A percentile compares a stretch with the other conserved stretches of the same genome.
Conservation (phyloP, 2,888 invertebrate genomes). For the Anthrax anthrax region DNA sequence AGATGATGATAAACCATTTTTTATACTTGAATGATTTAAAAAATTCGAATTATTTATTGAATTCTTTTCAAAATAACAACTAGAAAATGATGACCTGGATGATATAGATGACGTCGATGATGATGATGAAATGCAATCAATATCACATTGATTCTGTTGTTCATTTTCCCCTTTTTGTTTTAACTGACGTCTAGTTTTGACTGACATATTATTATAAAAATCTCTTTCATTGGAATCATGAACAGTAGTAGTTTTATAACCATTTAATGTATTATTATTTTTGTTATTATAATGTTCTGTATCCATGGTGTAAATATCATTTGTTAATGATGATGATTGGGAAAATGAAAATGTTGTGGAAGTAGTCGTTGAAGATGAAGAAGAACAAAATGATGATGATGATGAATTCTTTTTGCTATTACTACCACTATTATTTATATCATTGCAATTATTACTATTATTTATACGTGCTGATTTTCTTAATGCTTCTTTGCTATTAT, state of each 20-base stretch:
- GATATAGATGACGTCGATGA: background rate
- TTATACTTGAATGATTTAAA: too few relatives aligned
- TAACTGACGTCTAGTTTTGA: background rate
- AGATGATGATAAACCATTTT: too few relatives aligned
- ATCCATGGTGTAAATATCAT: background rate
- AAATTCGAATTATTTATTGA: too few relatives aligned
- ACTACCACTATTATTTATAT: conserved; percentile 16
- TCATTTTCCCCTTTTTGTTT: background rate
- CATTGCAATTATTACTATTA: conserved; percentile 32
- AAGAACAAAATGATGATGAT: too few relatives aligned
- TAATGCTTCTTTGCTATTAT: conserved; percentile 17
- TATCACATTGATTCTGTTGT: background rate
- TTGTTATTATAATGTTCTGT: background rate
- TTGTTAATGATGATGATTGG: too few relatives aligned
- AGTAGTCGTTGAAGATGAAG: too few relatives aligned
- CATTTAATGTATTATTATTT: background rate
- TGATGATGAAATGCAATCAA: background rate
- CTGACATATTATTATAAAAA: background rate
- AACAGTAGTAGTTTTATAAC: background rate
- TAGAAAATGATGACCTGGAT: too few relatives aligned
- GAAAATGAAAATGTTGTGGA: background rate
- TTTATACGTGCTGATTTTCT: conserved; percentile 31
- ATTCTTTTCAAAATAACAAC: too few relatives aligned
- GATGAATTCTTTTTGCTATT: too few relatives aligned
- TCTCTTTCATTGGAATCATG: background rate